Conservation (phyloP, 2,797 vertebrate species). For the Epinephelus coioides region DNA sequence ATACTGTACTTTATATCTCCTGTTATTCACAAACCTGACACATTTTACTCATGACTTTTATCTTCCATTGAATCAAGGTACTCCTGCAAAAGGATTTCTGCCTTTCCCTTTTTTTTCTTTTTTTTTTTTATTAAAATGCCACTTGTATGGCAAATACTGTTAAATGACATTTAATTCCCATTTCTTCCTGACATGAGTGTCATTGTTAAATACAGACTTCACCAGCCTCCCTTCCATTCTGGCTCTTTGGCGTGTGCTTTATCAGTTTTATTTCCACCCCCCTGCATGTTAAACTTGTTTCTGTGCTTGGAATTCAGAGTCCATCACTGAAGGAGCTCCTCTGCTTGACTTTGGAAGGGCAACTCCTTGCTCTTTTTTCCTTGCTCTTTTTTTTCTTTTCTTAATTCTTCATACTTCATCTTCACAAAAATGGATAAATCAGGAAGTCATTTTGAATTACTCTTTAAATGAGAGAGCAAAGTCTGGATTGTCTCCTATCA, state of each 20-base stretch:
- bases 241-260: constrained; percentile 10
- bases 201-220: constrained; percentile 52
- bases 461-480: background rate
- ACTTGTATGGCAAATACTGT: constrained; percentile 53
- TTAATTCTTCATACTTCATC: constrained; percentile 4
- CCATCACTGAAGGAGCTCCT: constrained; percentile 12
- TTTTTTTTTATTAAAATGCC: constrained; percentile 44
- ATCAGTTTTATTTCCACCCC: constrained; percentile 30
- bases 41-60: constrained; percentile 12
- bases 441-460: constrained; percentile 19
- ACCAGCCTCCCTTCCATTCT: background rate
- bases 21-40: constrained; percentile 23
- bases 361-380: constrained; percentile 20
- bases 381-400: constrained; percentile 5
- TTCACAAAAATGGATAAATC: constrained; percentile 14
- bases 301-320: constrained; percentile 26
- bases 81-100: constrained; percentile 3
- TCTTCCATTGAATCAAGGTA: constrained; percentile 7
- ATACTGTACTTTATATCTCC: background rate
- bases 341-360: constrained; percentile 17
- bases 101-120: background rate
- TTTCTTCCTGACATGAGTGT: constrained; percentile 51
- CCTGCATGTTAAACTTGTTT: constrained; percentile 39
- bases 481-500: background rate
- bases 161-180: constrained; percentile 41